Conservation (phyloP, 2,113 vertebrate genomes). For the Tympanuchus pallidicinctus region DNA sequence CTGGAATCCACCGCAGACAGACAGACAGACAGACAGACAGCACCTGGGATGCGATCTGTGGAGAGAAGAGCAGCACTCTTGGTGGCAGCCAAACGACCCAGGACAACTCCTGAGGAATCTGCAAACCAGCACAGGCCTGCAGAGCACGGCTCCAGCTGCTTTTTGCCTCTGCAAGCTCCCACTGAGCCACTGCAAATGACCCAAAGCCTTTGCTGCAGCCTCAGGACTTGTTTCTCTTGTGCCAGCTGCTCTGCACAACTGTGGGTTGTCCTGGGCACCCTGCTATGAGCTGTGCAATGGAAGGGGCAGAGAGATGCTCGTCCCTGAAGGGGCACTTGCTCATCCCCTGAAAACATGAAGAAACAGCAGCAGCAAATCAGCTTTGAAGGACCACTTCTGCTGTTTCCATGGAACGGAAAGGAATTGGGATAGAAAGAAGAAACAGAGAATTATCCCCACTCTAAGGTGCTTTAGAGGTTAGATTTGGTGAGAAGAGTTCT, state of each 20-base stretch:
- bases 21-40: neutral
- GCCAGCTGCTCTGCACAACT: neutral
- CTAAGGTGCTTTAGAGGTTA: fast-evolving
- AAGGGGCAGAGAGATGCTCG: neutral
- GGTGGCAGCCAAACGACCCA: neutral
- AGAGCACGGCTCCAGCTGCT: neutral
- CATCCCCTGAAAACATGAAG: neutral
- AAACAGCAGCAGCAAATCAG: neutral
- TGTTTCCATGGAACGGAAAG: neutral
- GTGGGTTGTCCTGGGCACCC: fast-evolving
- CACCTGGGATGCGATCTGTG: neutral
- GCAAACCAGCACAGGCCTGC: neutral
- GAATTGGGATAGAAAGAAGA: neutral
- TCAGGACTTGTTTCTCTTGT: fast-evolving
- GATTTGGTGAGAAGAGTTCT: neutral
- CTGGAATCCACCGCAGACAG: neutral
- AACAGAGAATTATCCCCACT: neutral
- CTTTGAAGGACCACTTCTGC: neutral
- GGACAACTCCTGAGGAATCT: neutral
- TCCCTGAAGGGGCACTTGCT: neutral
- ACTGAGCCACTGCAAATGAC: fast-evolving
- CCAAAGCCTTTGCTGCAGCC: neutral
- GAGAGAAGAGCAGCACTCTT: neutral
- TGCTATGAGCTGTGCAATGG: fast-evolving
- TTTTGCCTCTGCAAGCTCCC: neutral